A percentile compares a stretch with the other conserved stretches of the same genome.
These are phyloP conservation scores for Ovibos moschatus DNA, from an alignment of 2,113 vertebrate genomes.

Conservation along the genomic window DNA sequence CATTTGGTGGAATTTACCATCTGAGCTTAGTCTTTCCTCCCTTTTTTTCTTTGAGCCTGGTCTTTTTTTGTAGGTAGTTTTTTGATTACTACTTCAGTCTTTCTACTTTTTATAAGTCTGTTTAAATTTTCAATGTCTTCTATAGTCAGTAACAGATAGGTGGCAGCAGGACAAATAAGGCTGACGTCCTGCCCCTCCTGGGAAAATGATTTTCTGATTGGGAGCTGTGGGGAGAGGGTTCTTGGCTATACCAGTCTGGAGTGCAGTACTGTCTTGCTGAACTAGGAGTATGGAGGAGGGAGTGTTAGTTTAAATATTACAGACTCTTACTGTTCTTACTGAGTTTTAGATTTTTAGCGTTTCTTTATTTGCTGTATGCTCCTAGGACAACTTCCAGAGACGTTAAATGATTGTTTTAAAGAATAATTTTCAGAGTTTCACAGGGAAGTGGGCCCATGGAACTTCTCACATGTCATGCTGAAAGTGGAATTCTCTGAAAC, in stretches of 20 bases:
- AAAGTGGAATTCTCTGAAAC: not conserved
- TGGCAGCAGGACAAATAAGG: not conserved
- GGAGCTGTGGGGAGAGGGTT: not conserved
- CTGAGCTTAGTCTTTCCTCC: not conserved
- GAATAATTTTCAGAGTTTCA: not conserved
- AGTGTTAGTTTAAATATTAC: not conserved
- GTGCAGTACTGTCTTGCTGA: not conserved
- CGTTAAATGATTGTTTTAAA: not conserved
- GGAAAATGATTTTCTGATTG: not conserved
- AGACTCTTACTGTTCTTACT: not conserved
- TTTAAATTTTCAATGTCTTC: not conserved
- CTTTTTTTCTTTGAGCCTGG: not conserved
- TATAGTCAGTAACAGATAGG: not conserved
- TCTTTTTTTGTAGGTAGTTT: not conserved
- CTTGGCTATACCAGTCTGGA: not conserved
- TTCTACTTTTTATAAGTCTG: not conserved
- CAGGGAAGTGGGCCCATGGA: not conserved
- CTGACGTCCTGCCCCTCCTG: not conserved
- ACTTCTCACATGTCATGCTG: not conserved
- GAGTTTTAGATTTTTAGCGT: not conserved
- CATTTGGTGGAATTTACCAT: not conserved
- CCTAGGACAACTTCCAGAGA: not conserved
- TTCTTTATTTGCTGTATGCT: not conserved
- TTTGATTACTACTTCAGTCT: not conserved
- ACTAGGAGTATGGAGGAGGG: not conserved